Evolutionary conservation across 2,797 vertebrate genomes (phyloP), one percentile per base, ranked within the genome.

Genomic region (Pseudochaenichthys georgianus): DNA sequence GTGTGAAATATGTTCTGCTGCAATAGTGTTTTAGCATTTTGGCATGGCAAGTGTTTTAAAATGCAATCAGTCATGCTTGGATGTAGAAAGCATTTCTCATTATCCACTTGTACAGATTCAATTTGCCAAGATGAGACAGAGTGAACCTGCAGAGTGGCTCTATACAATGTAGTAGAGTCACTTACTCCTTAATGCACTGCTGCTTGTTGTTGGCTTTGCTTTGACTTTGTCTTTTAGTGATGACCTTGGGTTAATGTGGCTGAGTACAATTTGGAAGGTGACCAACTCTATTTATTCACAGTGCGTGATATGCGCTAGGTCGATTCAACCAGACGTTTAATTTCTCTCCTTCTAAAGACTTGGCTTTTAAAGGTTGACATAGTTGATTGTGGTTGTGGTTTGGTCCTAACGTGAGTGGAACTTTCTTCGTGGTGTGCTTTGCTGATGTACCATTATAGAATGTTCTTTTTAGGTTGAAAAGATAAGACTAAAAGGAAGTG

Each of bases 11-110:
- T 13, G 19, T 62, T 62, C 58, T 46, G 45, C 69, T 43, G 17
- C 11, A n/a, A 52, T 10, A 28, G 31, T 34, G 15, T 73, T 69
- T 65, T 6, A 67, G 38, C 43, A 41, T 59, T 63, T 63, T 70
- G 51, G 9, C 17, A 46, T 16, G 61, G 57, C 28, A 38, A 13
- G 48, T 0, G 0, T 75, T 84, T 65, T n/a, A 69, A 81, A 70
- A 64, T 41, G 17, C 38, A 34, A 72, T 88, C 73, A 34, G 65
- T 88, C 84, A 74, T 71, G 55, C 71, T 82, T 52, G 43, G 77
- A 84, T 73, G 81, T 75, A 64, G 70, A 61, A 83, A 84, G 17
- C 11, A 38, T 80, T 80, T 83, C 65, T 85, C 71, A 77, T 78
- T 69, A 78, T 58, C 13, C 47, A 46, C 67, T 61, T 69, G 64